Evolutionary conservation across 2,797 vertebrate genomes (phyloP).

Genomic region (Tenualosa ilisha): DNA sequence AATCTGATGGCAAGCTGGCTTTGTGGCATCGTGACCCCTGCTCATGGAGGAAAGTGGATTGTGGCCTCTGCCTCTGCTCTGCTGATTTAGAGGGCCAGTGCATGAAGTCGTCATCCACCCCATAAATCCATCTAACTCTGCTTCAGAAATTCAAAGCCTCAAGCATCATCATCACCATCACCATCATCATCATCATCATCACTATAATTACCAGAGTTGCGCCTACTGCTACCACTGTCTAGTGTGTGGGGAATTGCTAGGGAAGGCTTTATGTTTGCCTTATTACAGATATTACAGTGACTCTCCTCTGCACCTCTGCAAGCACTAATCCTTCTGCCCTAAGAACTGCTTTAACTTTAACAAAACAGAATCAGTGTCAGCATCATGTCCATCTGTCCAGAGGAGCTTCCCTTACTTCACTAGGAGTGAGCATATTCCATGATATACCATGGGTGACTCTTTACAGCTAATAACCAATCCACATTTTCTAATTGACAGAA

Average conservation of each 20-base stretch:
- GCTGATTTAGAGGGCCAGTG: background rate
- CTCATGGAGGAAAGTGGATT: background rate
- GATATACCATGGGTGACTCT: too few species aligned
- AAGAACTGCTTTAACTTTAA: background rate
- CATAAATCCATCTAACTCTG: too few species aligned
- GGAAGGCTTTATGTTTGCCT: background rate
- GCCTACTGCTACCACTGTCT: background rate
- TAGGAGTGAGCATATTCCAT: too few species aligned
- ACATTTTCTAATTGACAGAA: too few species aligned
- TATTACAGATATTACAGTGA: background rate
- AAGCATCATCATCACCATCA: background rate
- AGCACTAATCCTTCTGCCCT: background rate
- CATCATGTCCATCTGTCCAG: background rate
- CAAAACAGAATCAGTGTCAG: background rate
- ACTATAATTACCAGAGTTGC: background rate
- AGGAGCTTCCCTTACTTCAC: background rate
- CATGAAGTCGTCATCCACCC: background rate
- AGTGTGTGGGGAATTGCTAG: background rate
- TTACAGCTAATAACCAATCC: too few species aligned
- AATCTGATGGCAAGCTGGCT: background rate
- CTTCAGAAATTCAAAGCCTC: background rate
- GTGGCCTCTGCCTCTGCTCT: background rate
- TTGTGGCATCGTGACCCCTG: conserved; percentile 10
- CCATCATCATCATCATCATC: background rate
- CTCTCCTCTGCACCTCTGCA: background rate